Percentiles rank a stretch among this genome's conserved stretches.
These are phyloP conservation scores for Noctua pronuba DNA, from an alignment of 2,888 invertebrate genomes.

Conservation along the genomic window DNA sequence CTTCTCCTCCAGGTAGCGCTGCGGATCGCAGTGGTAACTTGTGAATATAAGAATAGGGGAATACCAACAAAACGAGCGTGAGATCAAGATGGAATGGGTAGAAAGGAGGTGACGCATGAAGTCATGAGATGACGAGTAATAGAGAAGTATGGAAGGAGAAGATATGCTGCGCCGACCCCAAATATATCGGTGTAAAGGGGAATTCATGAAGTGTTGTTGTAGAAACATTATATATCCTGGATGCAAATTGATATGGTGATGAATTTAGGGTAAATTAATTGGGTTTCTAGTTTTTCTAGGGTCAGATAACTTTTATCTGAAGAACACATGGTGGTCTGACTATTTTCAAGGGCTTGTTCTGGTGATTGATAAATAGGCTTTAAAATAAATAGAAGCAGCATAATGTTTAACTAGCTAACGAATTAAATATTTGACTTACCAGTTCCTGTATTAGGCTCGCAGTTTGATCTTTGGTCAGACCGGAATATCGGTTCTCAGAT, in stretches of 20 bases:
- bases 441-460: slow-evolving; percentile 92
- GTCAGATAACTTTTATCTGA: too few relatives aligned
- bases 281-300: background rate
- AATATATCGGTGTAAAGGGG: background rate
- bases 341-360: too few relatives aligned
- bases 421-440: slow-evolving; percentile 76
- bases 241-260: background rate
- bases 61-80: too few relatives aligned
- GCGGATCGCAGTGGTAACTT: background rate
- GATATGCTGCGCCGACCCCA: background rate
- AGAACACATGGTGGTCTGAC: too few relatives aligned
- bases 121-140: background rate
- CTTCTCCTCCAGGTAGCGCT: slow-evolving; percentile 92
- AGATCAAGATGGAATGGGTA: background rate
- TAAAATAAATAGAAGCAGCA: too few relatives aligned
- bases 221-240: background rate
- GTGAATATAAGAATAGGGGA: background rate
- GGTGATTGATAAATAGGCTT: too few relatives aligned
- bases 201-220: background rate
- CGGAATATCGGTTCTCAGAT: slow-evolving; percentile 88
- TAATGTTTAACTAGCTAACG: background rate
- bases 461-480: slow-evolving; percentile 92
- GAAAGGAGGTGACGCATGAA: too few relatives aligned
- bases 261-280: background rate
- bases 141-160: background rate